These are phyloP conservation scores for Passer montanus DNA, from an alignment of 2,113 vertebrate species.

Conservation along the genomic window DNA sequence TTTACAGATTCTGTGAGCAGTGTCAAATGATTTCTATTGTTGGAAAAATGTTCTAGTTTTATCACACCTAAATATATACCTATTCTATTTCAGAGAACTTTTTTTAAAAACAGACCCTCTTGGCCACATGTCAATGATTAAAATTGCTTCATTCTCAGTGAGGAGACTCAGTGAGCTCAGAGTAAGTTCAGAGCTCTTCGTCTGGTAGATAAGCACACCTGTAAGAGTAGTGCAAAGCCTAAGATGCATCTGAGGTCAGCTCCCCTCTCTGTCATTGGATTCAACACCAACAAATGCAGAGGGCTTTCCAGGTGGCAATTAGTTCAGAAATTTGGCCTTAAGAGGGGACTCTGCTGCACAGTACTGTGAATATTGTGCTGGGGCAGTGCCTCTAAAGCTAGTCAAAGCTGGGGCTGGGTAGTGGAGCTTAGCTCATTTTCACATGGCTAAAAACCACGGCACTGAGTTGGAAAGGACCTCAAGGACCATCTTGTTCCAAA, in stretches of 20 bases:
- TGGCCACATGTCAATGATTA: background rate
- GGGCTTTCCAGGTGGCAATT: background rate
- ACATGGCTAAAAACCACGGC: background rate
- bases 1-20: background rate
- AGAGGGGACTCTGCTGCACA: background rate
- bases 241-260: background rate
- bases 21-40: background rate
- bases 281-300: background rate
- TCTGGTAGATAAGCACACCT: background rate
- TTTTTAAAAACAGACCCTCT: background rate
- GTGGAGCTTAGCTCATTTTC: background rate
- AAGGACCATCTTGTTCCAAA: background rate
- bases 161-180: background rate
- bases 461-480: background rate
- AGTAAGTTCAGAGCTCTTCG: background rate
- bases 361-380: background rate
- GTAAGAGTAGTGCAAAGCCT: background rate
- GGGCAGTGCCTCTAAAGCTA: background rate
- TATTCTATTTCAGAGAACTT: background rate
- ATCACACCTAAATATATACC: background rate
- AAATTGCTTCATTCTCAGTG: background rate
- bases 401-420: background rate
- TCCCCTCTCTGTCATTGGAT: background rate
- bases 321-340: background rate
- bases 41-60: background rate